Percentiles rank a stretch among this genome's conserved stretches.
These are phyloP conservation scores for Drosophila rufa DNA, from an alignment of 1,140 invertebrate genomes.

Conservation along the genomic window DNA sequence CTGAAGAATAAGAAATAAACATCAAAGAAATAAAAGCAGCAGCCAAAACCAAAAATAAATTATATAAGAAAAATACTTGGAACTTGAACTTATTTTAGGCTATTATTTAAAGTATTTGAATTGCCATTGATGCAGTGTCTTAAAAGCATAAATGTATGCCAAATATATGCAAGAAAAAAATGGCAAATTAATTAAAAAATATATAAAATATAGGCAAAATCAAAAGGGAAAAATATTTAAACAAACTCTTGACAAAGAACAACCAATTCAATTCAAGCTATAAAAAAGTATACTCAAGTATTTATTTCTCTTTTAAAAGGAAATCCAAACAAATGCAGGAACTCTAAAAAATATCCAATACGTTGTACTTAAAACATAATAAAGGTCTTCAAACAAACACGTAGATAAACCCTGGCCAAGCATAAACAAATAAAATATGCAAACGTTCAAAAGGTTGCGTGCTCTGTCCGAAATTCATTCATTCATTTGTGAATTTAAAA, in stretches of 20 bases:
- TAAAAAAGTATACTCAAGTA: constrained; percentile 6
- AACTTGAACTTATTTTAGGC: not conserved
- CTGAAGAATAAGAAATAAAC: not conserved
- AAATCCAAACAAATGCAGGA: constrained; percentile 10
- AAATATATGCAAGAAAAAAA: not conserved
- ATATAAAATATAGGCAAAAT: not conserved
- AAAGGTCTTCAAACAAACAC: not conserved
- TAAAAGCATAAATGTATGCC: not conserved
- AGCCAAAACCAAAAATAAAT: not conserved
- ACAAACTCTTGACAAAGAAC: not conserved
- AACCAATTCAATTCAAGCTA: constrained; percentile 12
- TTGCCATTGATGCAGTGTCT: not conserved
- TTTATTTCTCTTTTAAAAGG: not conserved
- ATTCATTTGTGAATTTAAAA: constrained; percentile 4
- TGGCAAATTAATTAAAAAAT: not conserved
- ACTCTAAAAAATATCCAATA: not conserved
- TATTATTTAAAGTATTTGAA: too few species aligned
- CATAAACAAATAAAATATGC: constrained; percentile 9
- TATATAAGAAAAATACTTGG: not conserved
- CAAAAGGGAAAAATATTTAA: not conserved
- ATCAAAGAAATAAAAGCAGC: not conserved
- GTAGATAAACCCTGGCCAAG: not conserved
- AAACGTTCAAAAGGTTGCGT: not conserved
- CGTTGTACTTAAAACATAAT: constrained; percentile 15
- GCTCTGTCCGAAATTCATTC: not conserved